Evolutionary conservation across 2,113 vertebrate genomes (phyloP).

Genomic region (Diphyllodes magnificus): DNA sequence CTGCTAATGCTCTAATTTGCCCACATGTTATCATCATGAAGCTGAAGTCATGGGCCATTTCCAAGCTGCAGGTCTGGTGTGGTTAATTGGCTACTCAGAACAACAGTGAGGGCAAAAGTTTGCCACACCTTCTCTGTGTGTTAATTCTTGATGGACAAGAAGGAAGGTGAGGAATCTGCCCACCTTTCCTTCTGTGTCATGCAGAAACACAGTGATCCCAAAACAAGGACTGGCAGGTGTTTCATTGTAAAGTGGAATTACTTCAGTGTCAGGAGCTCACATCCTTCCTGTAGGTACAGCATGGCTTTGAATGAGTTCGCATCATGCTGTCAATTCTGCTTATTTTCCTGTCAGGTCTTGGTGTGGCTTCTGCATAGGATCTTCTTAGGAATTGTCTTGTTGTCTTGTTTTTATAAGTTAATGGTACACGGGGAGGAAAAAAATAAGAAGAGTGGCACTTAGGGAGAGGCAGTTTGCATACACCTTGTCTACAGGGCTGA

Average conservation of each 20-base stretch:
- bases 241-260: neutral
- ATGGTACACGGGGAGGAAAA: neutral
- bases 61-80: neutral
- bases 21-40: neutral
- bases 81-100: neutral
- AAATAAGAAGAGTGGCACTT: neutral
- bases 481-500: constrained; percentile 49
- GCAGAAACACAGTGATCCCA: neutral
- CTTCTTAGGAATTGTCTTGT: constrained; percentile 10
- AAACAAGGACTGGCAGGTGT: neutral
- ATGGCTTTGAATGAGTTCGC: neutral
- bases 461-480: neutral
- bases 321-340: constrained; percentile 16
- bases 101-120: neutral
- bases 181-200: neutral
- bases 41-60: neutral
- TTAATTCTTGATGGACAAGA: neutral
- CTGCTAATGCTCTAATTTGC: neutral
- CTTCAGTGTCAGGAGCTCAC: neutral
- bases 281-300: neutral
- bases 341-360: constrained; percentile 10
- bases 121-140: neutral
- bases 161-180: neutral
- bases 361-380: neutral
- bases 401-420: constrained; percentile 37